A percentile compares a stretch with the other conserved stretches of the same genome.
Evolutionary conservation across 2,113 vertebrate species (phyloP).

Genomic region (Austrofundulus limnaeus): DNA sequence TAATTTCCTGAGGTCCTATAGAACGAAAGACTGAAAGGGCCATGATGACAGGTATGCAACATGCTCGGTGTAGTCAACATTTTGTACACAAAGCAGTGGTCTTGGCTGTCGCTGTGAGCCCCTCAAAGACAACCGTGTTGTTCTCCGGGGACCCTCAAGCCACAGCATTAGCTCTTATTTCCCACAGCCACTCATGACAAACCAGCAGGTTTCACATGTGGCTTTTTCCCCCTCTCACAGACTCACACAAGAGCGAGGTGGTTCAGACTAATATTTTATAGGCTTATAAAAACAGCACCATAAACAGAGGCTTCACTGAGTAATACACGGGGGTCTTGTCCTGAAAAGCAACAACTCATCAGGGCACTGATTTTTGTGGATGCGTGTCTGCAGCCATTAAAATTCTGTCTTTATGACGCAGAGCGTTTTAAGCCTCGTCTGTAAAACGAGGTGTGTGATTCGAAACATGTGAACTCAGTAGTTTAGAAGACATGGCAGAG

Average conservation of each 20-base stretch:
- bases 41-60: background rate
- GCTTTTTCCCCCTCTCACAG: slow-evolving; percentile 68
- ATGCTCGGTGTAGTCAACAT: slow-evolving; percentile 35
- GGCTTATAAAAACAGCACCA: slow-evolving; percentile 78
- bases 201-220: slow-evolving; percentile 74
- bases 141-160: slow-evolving; percentile 70
- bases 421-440: slow-evolving; percentile 51
- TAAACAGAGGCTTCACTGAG: slow-evolving; percentile 77
- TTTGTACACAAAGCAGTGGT: slow-evolving; percentile 53
- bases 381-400: slow-evolving; percentile 44
- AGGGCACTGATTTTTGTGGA: slow-evolving; percentile 54
- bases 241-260: slow-evolving; percentile 72
- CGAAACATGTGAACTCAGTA: slow-evolving; percentile 18
- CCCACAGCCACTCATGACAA: slow-evolving; percentile 72
- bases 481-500: slow-evolving; percentile 45
- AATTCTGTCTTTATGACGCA: slow-evolving; percentile 60
- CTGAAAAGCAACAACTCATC: slow-evolving; percentile 68
- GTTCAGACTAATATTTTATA: slow-evolving; percentile 79
- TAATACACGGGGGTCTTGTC: slow-evolving; percentile 66
- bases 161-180: slow-evolving; percentile 70
- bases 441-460: slow-evolving; percentile 56
- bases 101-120: slow-evolving; percentile 63
- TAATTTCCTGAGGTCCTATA: no score
- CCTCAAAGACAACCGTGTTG: slow-evolving; percentile 67
- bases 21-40: no score